These are phyloP conservation scores for Acomys russatus DNA, from an alignment of 2,797 vertebrate genomes.

Conservation along the genomic window DNA sequence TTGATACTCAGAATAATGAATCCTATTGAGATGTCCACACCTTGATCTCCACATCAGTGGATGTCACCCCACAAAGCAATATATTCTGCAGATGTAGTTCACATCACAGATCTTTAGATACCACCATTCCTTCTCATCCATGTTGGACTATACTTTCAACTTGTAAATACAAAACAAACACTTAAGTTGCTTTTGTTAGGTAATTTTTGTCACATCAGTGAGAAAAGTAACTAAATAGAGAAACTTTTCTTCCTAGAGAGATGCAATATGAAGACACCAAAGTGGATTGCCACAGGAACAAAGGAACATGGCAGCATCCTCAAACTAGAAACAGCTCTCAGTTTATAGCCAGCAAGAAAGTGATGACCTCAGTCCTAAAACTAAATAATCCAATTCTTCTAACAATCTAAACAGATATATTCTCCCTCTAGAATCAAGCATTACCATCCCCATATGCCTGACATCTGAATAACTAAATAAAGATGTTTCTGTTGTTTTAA, in stretches of 20 bases:
- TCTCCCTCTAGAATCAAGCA: not conserved
- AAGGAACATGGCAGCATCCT: not conserved
- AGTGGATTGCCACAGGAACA: not conserved
- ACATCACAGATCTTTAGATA: not conserved
- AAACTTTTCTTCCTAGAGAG: not conserved
- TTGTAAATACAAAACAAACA: too few species aligned
- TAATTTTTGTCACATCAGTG: not conserved
- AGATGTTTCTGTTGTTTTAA: not conserved
- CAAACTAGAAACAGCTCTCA: not conserved
- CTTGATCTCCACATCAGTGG: not conserved
- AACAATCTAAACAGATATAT: not conserved
- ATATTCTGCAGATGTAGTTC: not conserved
- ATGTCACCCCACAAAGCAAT: too few species aligned
- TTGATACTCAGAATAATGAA: not conserved
- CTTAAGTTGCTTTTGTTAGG: not conserved
- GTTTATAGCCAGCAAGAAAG: not conserved
- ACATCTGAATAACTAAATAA: not conserved
- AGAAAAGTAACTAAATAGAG: not conserved
- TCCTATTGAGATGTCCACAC: not conserved
- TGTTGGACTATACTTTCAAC: too few species aligned
- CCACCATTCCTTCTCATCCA: too few species aligned
- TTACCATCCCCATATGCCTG: not conserved
- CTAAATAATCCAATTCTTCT: not conserved
- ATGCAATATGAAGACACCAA: not conserved
- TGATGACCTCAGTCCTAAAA: not conserved